Conservation (phyloP, 2,113 vertebrate species). For the Promerops cafer region DNA sequence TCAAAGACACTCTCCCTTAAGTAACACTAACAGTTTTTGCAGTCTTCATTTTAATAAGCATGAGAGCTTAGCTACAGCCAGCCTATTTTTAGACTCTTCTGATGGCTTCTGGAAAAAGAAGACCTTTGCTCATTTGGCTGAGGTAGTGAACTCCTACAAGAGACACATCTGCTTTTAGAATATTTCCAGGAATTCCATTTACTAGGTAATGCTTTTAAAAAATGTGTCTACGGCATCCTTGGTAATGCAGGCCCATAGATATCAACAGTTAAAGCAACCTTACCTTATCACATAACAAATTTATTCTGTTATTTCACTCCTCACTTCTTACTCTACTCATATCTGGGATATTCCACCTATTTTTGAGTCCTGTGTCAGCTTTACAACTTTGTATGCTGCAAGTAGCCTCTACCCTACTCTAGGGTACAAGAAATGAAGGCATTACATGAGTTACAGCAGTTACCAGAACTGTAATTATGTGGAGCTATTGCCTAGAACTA, state of each 20-base stretch:
- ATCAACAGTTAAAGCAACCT: neutral
- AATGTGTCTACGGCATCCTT: neutral
- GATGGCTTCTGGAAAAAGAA: neutral
- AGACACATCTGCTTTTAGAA: neutral
- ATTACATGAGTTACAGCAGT: neutral
- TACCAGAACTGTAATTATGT: neutral
- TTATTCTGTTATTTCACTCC: neutral
- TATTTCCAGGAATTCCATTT: neutral
- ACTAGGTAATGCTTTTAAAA: neutral
- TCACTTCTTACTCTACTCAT: neutral
- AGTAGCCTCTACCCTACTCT: neutral
- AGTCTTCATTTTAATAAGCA: neutral
- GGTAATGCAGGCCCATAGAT: neutral
- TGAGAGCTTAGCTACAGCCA: neutral
- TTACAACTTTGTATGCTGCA: neutral
- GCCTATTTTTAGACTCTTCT: neutral
- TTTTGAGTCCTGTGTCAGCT: neutral
- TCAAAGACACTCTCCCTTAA: neutral
- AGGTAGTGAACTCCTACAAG: neutral
- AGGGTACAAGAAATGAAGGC: neutral
- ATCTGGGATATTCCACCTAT: neutral
- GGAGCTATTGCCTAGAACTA: neutral
- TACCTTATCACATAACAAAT: neutral
- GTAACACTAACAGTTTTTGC: neutral
- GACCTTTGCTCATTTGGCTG: neutral